Conservation (phyloP, 2,113 vertebrate species). For the Spea bombifrons region DNA sequence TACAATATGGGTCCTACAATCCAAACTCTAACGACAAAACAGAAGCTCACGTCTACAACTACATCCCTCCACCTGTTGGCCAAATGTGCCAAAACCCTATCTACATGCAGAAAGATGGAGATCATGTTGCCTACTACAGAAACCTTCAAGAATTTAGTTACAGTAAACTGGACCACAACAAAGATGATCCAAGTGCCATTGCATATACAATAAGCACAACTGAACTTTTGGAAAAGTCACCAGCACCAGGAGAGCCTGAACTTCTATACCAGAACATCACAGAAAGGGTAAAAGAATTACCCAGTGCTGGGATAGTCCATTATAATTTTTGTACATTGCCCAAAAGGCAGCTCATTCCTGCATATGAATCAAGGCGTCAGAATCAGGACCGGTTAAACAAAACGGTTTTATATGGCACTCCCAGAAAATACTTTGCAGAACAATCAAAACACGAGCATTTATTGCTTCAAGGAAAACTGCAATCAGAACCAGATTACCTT, state of each 20-base stretch:
- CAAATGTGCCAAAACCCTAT: constrained; percentile 99
- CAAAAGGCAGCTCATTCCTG: constrained; percentile 88
- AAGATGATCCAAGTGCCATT: constrained; percentile 71
- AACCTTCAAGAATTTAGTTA: constrained; percentile 90
- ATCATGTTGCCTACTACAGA: constrained; percentile 85
- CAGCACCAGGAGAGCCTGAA: constrained; percentile 75
- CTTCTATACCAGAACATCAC: constrained; percentile 91
- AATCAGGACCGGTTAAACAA: constrained; percentile 92
- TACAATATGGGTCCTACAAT: constrained; percentile 91
- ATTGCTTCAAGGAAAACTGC: constrained; percentile 88
- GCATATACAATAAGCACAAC: constrained; percentile 90
- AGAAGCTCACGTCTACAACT: constrained; percentile 91
- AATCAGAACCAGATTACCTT: constrained; percentile 96
- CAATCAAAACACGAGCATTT: constrained; percentile 84
- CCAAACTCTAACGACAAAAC: constrained; percentile 78
- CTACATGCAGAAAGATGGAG: constrained; percentile 94
- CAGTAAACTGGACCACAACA: constrained; percentile 77
- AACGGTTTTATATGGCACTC: constrained; percentile 92
- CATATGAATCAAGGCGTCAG: constrained; percentile 83
- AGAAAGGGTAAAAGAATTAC: constrained; percentile 86
- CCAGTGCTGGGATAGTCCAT: constrained; percentile 76
- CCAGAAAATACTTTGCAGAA: constrained; percentile 89
- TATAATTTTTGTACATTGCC: constrained; percentile 98
- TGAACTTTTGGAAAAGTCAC: constrained; percentile 83
- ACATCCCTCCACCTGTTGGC: constrained; percentile 86